phyloP scores from a whole-genome alignment of 2,888 invertebrate species.

The Stenotaenia linearis region DNA sequence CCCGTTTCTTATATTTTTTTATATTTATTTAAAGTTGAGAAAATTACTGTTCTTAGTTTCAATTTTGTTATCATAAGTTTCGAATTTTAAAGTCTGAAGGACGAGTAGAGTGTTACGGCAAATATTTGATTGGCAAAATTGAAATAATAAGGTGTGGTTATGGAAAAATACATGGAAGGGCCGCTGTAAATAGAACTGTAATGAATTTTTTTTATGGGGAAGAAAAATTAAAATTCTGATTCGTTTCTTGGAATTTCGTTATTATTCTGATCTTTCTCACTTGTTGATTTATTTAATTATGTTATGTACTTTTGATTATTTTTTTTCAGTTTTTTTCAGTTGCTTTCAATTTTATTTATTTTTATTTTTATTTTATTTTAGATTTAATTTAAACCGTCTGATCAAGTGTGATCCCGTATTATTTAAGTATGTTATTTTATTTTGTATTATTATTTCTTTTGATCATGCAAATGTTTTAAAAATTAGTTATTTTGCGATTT shows the following conservation, averaged over 20 bases:
- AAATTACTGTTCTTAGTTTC: not conserved
- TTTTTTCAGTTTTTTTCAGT: no score
- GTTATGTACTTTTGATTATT: not conserved
- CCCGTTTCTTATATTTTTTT: not conserved
- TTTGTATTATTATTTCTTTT: not conserved
- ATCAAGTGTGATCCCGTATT: not conserved
- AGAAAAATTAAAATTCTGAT: not conserved
- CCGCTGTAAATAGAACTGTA: not conserved
- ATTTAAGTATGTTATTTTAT: not conserved
- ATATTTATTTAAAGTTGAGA: not conserved
- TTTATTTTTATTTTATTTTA: not conserved
- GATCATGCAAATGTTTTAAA: not conserved
- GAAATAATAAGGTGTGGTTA: not conserved
- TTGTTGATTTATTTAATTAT: not conserved
- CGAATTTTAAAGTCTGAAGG: not conserved
- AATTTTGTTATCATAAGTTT: not conserved
- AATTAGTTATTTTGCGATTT: not conserved
- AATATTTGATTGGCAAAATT: not conserved
- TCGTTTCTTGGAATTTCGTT: not conserved
- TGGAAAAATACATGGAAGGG: not conserved
- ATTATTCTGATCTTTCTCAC: not conserved
- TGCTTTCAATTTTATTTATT: not conserved
- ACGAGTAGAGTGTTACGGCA: no score
- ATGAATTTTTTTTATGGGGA: not conserved
- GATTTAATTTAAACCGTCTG: not conserved